Base-by-base conservation (phyloP, 2,113 vertebrate genomes). In the Ammodytes marinus region DNA sequence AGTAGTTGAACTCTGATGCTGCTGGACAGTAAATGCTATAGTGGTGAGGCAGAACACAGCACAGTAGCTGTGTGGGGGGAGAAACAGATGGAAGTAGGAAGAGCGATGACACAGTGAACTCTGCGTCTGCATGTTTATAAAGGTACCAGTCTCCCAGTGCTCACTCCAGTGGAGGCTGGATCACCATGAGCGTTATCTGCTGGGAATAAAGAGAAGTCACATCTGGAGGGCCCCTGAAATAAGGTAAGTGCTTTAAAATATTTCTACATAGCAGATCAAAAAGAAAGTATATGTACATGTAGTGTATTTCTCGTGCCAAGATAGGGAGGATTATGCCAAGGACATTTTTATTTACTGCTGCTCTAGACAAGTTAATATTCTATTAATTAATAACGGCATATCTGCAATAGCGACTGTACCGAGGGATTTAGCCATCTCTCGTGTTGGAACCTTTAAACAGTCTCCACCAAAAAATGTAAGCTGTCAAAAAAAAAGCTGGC, bases 101-200 rank as follows among this genome's bases (percentile, higher is more conserved):
- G 60, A 60, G 78, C 87, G 80, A 88, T 66, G 86, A 75, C 80
- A 82, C 77, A 52, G 10, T 59, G 66, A 82, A 79, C 42, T 73
- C 63, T 74, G 59, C 11, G 49, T 68, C 69, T 60, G 61, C 55
- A 35, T n/a, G 40, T 86, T 91, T 92, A 92, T 27, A 91, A 78
- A 81, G 19, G 12, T 14, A 50, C 8, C 84, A 67, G 69, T 67
- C 65, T 64, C 46, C 17, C 54, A 54, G 45, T 50, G 19, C n/a
- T 55, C n/a, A 39, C 17, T 69, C 40, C 67, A 80, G 65, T 11
- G 19, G 39, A 52, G 7, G 52, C 19, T 17, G 11, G 9, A 68
- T 71, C 66, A 59, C 17, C 58, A 10, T 19, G n/a, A 14, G 4
- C 42, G 65, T 67, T 37, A 40, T 58, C 42, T 42, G 39, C 50